Evolutionary conservation across 2,113 vertebrate genomes (phyloP), one percentile per base, ranked within the genome.

Genomic region (Brevimyrus niger): DNA sequence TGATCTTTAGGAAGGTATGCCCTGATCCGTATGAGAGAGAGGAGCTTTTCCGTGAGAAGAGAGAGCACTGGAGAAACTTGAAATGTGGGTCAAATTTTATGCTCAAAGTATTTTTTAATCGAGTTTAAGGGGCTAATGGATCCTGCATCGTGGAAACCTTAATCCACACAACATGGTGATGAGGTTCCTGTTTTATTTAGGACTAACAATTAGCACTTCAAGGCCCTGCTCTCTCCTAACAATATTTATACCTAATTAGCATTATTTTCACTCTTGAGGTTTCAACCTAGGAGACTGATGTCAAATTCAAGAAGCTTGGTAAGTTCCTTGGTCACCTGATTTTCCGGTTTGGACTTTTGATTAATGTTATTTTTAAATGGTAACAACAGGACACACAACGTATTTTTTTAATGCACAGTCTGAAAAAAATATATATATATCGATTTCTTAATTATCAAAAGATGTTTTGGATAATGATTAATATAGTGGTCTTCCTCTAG

Each of bases 101-200:
- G 38, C 61, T 53, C n/a, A 47, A 80, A 65, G 89, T 58, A 48
- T 47, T 82, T 84, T 89, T 91, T 65, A 89, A 87, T 86, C 51
- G 86, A 90, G 89, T 65, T 86, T 90, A 91, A 90, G 86, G 31
- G 86, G 53, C 86, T 84, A 65, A 89, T 89, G 89, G 88, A 76
- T 91, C 42, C 35, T 61, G 35, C 35, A 80, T 80, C 35, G 17
- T 42, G 73, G 35, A 42, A 80, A 4, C 15, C 8, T 80, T 80
- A 80, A 11, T n/a, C 47, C 89, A 86, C 89, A 88, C 58, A 89
- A 85, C 86, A 88, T 91, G 89, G 44, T 17, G 50, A 51, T 35
- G 27, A 91, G 76, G 19, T 86, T 38, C 58, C 3, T 44, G 80
- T 86, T 87, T 87, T 87, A 46, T 53, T 38, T 87, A 35, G 47